Evolutionary conservation across 2,888 invertebrate species (phyloP).

Genomic region (Fragum whitleyi): DNA sequence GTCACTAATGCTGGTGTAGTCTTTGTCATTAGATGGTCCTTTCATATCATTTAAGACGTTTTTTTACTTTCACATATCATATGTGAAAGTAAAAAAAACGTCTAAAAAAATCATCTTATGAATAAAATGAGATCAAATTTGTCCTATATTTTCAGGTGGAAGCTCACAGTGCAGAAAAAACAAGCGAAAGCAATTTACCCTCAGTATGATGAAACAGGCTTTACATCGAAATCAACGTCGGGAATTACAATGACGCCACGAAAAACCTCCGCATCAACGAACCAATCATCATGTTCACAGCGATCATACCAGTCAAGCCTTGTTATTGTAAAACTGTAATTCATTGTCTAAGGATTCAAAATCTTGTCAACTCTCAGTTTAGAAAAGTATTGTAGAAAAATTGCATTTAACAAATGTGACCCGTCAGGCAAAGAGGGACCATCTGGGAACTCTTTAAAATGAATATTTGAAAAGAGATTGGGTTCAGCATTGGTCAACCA

Average conservation of each 20-base stretch:
- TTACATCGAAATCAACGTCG: constrained; percentile 45
- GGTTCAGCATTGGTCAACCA: too few relatives aligned
- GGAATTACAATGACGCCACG: constrained; percentile 43
- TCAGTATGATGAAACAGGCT: constrained; percentile 61
- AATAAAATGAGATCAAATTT: not conserved
- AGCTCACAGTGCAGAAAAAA: constrained; percentile 67
- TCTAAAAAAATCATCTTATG: too few relatives aligned
- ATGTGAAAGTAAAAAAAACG: too few relatives aligned
- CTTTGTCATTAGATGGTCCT: too few relatives aligned
- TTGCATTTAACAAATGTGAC: not conserved
- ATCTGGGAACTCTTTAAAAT: too few relatives aligned
- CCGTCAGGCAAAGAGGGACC: too few relatives aligned
- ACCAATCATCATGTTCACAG: constrained; percentile 1
- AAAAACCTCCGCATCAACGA: constrained; percentile 3
- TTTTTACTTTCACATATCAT: too few relatives aligned
- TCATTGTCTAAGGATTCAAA: not conserved
- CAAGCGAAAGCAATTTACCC: constrained; percentile 67
- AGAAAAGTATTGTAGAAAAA: not conserved
- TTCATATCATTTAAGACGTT: too few relatives aligned
- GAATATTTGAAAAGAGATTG: too few relatives aligned
- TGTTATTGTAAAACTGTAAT: constrained; percentile 16
- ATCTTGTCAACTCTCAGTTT: not conserved
- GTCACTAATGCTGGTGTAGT: too few relatives aligned
- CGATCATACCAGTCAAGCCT: not conserved
- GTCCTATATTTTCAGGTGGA: constrained; percentile 56